Percentiles rank a stretch among this genome's conserved stretches.
Conservation (phyloP, 2,113 vertebrate genomes). For the Gnathonemus longibarbis region DNA sequence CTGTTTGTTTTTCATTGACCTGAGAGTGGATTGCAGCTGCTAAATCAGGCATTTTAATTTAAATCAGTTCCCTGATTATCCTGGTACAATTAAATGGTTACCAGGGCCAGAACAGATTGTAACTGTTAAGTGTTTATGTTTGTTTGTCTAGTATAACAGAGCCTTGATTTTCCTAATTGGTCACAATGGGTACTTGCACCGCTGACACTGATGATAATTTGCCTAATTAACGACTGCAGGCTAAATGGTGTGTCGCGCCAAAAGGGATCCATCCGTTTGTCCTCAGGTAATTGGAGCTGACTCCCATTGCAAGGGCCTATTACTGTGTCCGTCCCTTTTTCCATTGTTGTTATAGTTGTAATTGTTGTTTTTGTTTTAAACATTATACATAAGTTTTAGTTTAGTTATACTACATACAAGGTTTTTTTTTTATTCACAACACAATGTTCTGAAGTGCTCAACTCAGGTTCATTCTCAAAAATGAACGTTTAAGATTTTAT, state of each 20-base stretch:
- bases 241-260: conserved; percentile 39
- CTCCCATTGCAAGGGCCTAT: conserved; percentile 23
- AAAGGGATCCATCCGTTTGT: conserved; percentile 35
- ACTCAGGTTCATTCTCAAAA: not conserved
- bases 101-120: conserved; percentile 28
- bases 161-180: conserved; percentile 54
- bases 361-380: not conserved
- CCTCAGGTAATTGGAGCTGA: conserved; percentile 34
- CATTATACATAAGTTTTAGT: not conserved
- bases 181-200: conserved; percentile 50
- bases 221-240: conserved; percentile 56
- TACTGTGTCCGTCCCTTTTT: not conserved
- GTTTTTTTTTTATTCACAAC: not conserved
- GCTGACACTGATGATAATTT: conserved; percentile 48
- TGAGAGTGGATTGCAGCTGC: not conserved
- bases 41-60: conserved; percentile 1
- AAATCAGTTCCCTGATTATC: not conserved
- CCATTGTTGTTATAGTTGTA: conserved; percentile 5
- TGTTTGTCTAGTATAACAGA: conserved; percentile 54
- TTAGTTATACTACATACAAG: not conserved
- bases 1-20: not conserved
- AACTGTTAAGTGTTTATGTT: conserved; percentile 55
- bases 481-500: not conserved
- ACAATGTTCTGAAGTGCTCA: not conserved
- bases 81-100: not conserved